phyloP scores from a whole-genome alignment of 2,797 vertebrate species.

The Gallinago stenura region DNA sequence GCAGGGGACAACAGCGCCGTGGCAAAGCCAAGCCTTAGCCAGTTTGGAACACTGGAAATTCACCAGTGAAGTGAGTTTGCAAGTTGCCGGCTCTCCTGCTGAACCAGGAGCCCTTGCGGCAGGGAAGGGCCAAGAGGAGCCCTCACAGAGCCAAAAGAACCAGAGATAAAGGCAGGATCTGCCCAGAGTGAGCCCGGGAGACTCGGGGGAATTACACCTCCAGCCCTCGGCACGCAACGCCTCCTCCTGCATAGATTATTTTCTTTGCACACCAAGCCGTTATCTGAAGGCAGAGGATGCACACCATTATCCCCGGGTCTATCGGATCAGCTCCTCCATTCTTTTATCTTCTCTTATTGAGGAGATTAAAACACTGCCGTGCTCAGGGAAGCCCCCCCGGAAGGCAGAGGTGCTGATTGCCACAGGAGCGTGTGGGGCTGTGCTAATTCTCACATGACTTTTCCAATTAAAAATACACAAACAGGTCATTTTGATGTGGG shows the following conservation, averaged over 20 bases:
- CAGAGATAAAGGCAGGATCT: background rate
- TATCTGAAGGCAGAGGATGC: slow-evolving; percentile 34
- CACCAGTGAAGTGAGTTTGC: fast-evolving
- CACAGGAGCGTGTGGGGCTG: background rate
- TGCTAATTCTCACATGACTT: background rate
- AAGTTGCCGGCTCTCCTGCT: background rate
- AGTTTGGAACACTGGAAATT: background rate
- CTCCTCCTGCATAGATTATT: background rate
- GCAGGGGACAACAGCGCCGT: fast-evolving
- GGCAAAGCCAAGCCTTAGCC: background rate
- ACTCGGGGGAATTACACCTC: background rate
- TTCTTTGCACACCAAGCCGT: background rate
- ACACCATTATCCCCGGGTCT: background rate
- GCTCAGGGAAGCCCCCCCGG: background rate
- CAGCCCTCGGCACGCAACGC: background rate
- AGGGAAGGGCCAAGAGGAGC: background rate
- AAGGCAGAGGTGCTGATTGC: background rate
- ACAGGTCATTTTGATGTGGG: fast-evolving
- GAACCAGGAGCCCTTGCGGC: background rate
- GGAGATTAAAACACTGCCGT: background rate
- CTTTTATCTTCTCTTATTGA: slow-evolving; percentile 27
- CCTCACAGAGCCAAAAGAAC: background rate
- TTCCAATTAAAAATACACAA: background rate
- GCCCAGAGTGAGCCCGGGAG: background rate
- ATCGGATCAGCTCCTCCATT: slow-evolving; percentile 19